A percentile compares a stretch with the other conserved stretches of the same genome.
Conservation (phyloP, 2,888 invertebrate species). For the Amiota communis region DNA sequence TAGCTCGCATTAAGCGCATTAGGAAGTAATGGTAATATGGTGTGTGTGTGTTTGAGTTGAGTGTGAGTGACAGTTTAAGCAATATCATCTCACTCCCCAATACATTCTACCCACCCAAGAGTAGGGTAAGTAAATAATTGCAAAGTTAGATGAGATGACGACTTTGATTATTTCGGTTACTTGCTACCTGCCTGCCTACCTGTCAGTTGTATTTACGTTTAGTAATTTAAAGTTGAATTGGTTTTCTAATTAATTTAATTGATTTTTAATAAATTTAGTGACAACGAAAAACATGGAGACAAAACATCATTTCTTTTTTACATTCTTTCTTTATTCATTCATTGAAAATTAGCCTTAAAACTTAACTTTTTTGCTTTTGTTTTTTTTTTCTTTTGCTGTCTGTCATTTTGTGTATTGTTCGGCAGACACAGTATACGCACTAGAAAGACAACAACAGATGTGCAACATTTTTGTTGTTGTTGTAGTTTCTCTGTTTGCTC, state of each 20-base stretch:
- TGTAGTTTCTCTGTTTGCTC: constrained; percentile 35
- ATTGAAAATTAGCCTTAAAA: neutral
- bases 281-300: neutral
- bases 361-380: constrained; percentile 26
- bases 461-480: constrained; percentile 30
- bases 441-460: too few relatives aligned
- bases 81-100: too few relatives aligned
- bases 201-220: neutral
- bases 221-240: constrained; percentile 3
- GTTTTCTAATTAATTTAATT: constrained; percentile 14
- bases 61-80: too few relatives aligned
- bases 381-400: constrained; percentile 37
- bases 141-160: too few relatives aligned
- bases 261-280: constrained; percentile 6
- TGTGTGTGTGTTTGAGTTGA: too few relatives aligned
- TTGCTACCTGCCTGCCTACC: too few relatives aligned
- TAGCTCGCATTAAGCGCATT: neutral
- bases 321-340: neutral
- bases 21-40: neutral
- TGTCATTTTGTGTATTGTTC: neutral
- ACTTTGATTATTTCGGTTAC: too few relatives aligned
- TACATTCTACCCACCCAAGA: too few relatives aligned
- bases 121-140: too few relatives aligned
- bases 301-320: neutral
- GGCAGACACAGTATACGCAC: too few relatives aligned